phyloP scores from a whole-genome alignment of 2,113 vertebrate species.

The Sapayoa aenigma region DNA sequence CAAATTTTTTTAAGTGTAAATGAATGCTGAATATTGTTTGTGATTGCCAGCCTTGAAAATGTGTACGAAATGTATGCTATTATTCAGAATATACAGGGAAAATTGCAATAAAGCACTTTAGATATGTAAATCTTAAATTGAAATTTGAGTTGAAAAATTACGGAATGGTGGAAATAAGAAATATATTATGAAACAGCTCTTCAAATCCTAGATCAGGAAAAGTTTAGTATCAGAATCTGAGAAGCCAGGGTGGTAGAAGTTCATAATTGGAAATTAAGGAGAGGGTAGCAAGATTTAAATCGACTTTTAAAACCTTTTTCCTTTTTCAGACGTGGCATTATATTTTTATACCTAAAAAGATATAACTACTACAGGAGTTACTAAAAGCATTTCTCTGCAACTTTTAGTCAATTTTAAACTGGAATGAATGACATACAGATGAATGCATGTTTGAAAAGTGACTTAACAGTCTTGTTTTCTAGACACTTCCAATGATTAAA shows the following conservation, averaged over 20 bases:
- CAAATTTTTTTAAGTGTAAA: neutral
- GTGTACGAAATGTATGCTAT: neutral
- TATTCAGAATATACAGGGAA: neutral
- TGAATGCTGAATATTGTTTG: neutral
- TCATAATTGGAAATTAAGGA: neutral
- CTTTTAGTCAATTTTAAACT: neutral
- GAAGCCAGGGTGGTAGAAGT: neutral
- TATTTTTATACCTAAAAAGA: neutral
- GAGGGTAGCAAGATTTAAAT: neutral
- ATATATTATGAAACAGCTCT: neutral
- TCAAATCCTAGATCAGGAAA: neutral
- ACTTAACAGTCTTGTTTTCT: neutral
- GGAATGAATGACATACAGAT: neutral
- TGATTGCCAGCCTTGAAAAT: neutral
- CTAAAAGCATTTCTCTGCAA: neutral
- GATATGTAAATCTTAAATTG: neutral
- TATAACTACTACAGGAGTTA: neutral
- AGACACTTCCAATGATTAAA: neutral
- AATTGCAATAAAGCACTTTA: neutral
- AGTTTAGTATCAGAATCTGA: neutral
- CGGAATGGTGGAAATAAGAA: neutral
- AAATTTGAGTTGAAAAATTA: neutral
- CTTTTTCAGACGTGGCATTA: neutral
- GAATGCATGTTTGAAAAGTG: neutral
- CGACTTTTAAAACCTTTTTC: neutral